Evolutionary conservation across 2,113 vertebrate genomes (phyloP), one percentile per base, ranked within the genome.

Genomic region (Tetraodon nigroviridis): DNA sequence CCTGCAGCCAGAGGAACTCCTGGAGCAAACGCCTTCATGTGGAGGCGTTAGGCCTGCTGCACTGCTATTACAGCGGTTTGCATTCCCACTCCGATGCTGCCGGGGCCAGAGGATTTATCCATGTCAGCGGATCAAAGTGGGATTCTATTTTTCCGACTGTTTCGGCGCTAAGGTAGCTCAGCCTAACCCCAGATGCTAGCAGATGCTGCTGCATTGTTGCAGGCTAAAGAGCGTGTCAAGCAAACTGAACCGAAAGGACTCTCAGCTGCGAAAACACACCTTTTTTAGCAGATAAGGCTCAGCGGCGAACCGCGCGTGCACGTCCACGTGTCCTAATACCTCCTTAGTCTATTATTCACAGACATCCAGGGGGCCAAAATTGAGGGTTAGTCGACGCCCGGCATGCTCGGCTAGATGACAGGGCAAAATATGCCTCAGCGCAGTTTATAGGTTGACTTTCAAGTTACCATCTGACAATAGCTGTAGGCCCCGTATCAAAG

Each of bases 381-480:
- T 85, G 76, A 79, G 19, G 85, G 82, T 83, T 87, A 69, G 69
- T 61, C 69, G 62, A 27, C 79, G 49, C 16, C 70, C 62, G 47
- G 81, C 78, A 82, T 49, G 76, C 61, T 67, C 55, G 64, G 61
- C 78, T 32, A 79, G 85, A 89, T 89, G 78, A 87, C 85, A 87
- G 83, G 84, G 85, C 14, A 71, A 32, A 85, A 85, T 84, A 84
- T 75, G 75, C 83, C 80, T 85, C 79, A 69, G 75, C 79, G 79
- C 59, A 71, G 81, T 86, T 89, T 87, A 86, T 75, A 73, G 79
- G 65, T 71, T 3, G 44, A 71, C 85, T 89, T 89, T 87, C 48
- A 89, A 80, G 81, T 79, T 80, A 41, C 60, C 75, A 76, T 81
- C 58, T 37, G 81, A 81, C 80, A 84, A 84, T 67, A 67, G 75